Evolutionary conservation across 2,888 invertebrate genomes (phyloP).

Genomic region (Protonemura montana): DNA sequence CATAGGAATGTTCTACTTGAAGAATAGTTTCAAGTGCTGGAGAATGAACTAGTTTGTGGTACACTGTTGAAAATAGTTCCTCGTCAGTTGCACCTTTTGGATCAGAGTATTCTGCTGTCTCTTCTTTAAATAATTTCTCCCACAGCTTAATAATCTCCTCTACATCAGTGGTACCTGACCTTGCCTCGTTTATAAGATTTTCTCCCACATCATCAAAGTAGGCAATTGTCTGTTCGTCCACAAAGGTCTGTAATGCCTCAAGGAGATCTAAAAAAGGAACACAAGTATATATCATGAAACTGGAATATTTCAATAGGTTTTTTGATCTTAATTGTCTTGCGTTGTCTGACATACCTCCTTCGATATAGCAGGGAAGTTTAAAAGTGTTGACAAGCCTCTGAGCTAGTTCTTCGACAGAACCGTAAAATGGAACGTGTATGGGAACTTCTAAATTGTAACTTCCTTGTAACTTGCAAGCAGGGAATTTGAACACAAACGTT

Average conservation of each 20-base stretch:
- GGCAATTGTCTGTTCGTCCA: conserved; percentile 70
- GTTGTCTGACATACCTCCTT: conserved; percentile 63
- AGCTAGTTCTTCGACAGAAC: conserved; percentile 69
- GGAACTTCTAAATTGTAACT: conserved; percentile 68
- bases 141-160: conserved; percentile 80
- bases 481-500: conserved; percentile 62
- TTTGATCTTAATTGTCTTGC: too few species aligned
- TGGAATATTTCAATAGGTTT: too few species aligned
- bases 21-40: conserved; percentile 87
- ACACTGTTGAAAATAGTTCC: conserved; percentile 85
- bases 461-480: conserved; percentile 66
- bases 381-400: conserved; percentile 73
- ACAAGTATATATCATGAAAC: too few species aligned
- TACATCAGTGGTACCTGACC: conserved; percentile 70
- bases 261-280: conserved; percentile 65
- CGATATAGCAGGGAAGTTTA: conserved; percentile 73
- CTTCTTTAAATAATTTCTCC: conserved; percentile 80
- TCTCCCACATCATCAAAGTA: conserved; percentile 73
- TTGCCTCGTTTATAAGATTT: conserved; percentile 67
- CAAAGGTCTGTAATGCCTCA: conserved; percentile 68
- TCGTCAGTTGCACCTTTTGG: conserved; percentile 83
- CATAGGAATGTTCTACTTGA: conserved; percentile 86
- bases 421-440: conserved; percentile 67
- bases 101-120: conserved; percentile 85
- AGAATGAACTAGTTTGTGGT: conserved; percentile 83